Conservation (phyloP, 2,113 vertebrate genomes). For the Eclectus roratus region DNA sequence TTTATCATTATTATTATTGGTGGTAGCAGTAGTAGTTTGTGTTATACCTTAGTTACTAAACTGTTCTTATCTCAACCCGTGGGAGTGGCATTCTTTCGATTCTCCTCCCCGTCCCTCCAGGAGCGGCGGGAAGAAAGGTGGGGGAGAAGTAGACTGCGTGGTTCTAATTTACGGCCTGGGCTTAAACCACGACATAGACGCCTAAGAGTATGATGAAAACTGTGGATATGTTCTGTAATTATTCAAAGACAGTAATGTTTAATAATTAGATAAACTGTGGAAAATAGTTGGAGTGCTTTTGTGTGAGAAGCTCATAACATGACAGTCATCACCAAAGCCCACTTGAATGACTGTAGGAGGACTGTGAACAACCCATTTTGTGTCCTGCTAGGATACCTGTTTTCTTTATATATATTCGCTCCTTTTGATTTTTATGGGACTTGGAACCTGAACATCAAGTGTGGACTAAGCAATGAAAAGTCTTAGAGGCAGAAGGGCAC, state of each 20-base stretch:
- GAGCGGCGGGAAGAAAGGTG: too few species aligned
- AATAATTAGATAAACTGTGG: conserved; percentile 23
- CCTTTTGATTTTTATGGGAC: not conserved
- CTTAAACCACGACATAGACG: too few species aligned
- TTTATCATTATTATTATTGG: too few species aligned
- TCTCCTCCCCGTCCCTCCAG: too few species aligned
- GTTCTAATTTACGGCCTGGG: too few species aligned
- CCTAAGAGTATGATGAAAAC: not conserved
- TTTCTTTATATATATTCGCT: not conserved
- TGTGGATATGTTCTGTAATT: not conserved
- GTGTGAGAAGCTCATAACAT: conserved; percentile 12
- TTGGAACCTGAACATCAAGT: not conserved
- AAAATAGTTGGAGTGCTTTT: conserved; percentile 37
- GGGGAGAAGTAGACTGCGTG: too few species aligned
- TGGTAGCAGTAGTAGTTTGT: too few species aligned
- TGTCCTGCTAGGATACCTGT: not conserved
- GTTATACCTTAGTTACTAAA: too few species aligned
- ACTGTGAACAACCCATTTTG: not conserved
- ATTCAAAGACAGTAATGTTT: conserved; percentile 8
- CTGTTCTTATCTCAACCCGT: too few species aligned
- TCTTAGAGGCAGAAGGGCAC: not conserved
- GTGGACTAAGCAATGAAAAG: not conserved
- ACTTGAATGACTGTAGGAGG: conserved; percentile 42
- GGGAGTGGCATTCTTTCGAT: too few species aligned
- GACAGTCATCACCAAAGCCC: conserved; percentile 13